A percentile compares a stretch with the other conserved stretches of the same genome.
phyloP scores from a whole-genome alignment of 2,888 invertebrate species.

The Periphyllus acericola region DNA sequence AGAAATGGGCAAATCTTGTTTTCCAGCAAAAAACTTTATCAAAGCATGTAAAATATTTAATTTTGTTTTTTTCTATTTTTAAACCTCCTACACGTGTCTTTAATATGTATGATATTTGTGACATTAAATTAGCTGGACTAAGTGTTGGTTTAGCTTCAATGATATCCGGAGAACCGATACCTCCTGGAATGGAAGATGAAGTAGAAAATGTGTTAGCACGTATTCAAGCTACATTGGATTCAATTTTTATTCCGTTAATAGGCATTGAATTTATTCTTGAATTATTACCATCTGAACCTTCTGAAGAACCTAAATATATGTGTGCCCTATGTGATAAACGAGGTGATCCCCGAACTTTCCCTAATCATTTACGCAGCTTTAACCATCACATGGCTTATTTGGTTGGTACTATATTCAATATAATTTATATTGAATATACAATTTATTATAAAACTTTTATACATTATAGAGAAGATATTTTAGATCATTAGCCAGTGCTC shows the following conservation, averaged over 20 bases:
- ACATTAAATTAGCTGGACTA: constrained; percentile 35
- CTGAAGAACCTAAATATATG: constrained; percentile 78
- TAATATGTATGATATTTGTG: neutral
- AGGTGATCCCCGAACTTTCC: constrained; percentile 81
- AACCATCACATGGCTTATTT: constrained; percentile 80
- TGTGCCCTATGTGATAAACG: constrained; percentile 84
- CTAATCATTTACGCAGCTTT: constrained; percentile 82
- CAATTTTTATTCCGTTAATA: constrained; percentile 64
- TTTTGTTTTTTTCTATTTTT: constrained; percentile 64
- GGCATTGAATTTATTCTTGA: constrained; percentile 86
- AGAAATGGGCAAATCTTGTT: constrained; percentile 62
- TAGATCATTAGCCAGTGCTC: constrained; percentile 41
- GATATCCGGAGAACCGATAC: constrained; percentile 75
- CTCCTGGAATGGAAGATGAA: constrained; percentile 78
- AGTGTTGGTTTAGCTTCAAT: constrained; percentile 54
- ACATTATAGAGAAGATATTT: constrained; percentile 46
- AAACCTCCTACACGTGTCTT: constrained; percentile 47
- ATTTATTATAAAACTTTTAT: no score
- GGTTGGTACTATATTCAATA: constrained; percentile 68
- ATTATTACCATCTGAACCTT: constrained; percentile 70
- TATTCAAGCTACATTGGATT: constrained; percentile 71
- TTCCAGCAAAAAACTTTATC: constrained; percentile 63
- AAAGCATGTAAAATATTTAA: constrained; percentile 63
- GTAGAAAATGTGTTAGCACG: constrained; percentile 68
- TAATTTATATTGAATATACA: no score